These are phyloP conservation scores for Rhorus exstirpatorius DNA, from an alignment of 2,888 invertebrate genomes.

Conservation along the genomic window DNA sequence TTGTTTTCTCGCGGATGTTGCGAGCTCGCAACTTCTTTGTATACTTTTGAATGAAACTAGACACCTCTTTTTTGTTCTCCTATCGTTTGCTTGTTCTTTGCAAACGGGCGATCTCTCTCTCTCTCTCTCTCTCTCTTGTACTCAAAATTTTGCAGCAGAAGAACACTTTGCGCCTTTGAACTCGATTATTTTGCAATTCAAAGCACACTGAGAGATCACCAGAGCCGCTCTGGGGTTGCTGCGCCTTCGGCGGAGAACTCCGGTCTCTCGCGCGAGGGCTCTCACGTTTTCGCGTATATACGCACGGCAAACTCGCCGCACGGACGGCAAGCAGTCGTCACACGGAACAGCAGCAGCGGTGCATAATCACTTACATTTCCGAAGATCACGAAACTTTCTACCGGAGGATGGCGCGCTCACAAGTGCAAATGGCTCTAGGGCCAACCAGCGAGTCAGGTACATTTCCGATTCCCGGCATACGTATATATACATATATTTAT, in stretches of 20 bases:
- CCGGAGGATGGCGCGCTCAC: background rate
- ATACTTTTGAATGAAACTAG: conserved; percentile 4
- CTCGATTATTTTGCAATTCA: conserved; percentile 73
- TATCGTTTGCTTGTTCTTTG: conserved; percentile 26
- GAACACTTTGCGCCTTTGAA: conserved; percentile 70
- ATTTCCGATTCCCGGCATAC: conserved; percentile 40
- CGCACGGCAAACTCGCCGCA: conserved; percentile 28
- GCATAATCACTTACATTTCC: conserved; percentile 71
- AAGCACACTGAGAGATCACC: conserved; percentile 48
- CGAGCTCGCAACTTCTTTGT: background rate
- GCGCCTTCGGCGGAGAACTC: conserved; percentile 43
- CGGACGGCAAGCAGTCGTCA: conserved; percentile 14
- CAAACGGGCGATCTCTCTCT: background rate
- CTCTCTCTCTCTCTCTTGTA: conserved; percentile 11
- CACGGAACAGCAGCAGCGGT: conserved; percentile 43
- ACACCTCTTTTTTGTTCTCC: background rate
- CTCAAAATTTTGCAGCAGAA: conserved; percentile 41
- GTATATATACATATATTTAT: conserved; percentile 21
- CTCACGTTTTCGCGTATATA: conserved; percentile 50
- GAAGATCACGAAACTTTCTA: conserved; percentile 68
- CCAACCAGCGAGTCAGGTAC: conserved; percentile 56
- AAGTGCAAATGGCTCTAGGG: conserved; percentile 54
- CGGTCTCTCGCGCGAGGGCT: conserved; percentile 51
- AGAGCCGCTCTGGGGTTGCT: conserved; percentile 36
- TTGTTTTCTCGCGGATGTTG: background rate